Evolutionary conservation across 2,797 vertebrate species (phyloP).

Genomic region (Nyctalus aviator): DNA sequence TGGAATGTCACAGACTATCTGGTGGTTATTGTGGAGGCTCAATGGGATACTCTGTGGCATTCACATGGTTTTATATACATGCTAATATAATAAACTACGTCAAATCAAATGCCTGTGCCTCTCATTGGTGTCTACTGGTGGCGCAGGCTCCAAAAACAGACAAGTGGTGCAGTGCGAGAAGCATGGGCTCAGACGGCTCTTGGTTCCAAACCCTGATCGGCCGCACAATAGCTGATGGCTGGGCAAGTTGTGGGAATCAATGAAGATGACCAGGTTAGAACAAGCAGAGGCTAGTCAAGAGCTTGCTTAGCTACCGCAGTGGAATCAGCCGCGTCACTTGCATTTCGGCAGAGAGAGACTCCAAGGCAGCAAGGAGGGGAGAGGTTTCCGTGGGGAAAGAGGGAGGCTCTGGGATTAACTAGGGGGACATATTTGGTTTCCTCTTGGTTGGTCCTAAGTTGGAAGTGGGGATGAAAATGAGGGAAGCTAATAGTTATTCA

Average conservation of each 20-base stretch:
- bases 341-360: background rate
- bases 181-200: background rate
- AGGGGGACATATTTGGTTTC: background rate
- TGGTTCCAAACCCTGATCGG: background rate
- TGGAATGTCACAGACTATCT: constrained; percentile 13
- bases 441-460: background rate
- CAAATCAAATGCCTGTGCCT: constrained; percentile 4
- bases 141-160: background rate
- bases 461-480: background rate
- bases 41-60: constrained; percentile 41
- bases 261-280: background rate
- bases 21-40: background rate
- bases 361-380: background rate
- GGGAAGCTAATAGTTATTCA: background rate
- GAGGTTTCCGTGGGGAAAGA: too few species aligned
- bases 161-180: background rate
- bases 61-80: constrained; percentile 63
- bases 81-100: constrained; percentile 73
- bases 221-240: too few species aligned
- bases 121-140: background rate
- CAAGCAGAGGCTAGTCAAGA: background rate
- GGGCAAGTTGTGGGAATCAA: background rate
- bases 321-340: background rate
- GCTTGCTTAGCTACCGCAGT: background rate
- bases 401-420: background rate